Percentiles rank a stretch among this genome's conserved stretches.
phyloP scores from a whole-genome alignment of 2,797 vertebrate genomes.

The Alosa sapidissima region DNA sequence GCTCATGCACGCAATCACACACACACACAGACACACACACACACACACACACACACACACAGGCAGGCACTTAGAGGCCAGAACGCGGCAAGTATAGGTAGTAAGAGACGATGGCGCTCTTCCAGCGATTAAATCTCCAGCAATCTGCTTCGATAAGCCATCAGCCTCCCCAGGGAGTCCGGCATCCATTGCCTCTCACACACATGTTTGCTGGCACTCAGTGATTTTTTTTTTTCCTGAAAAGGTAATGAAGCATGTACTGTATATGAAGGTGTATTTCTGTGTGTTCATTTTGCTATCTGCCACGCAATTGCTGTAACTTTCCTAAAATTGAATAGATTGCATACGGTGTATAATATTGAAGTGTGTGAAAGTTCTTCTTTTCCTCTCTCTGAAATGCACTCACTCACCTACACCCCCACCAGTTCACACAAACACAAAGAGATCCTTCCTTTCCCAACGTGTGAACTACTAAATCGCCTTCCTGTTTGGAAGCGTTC shows the following conservation, averaged over 20 bases:
- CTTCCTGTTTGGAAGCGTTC: neutral
- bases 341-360: no score
- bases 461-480: neutral
- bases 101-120: neutral
- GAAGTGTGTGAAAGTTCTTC: neutral
- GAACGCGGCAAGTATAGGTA: neutral
- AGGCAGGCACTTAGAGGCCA: neutral
- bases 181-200: neutral
- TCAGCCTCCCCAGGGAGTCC: neutral
- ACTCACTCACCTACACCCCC: neutral
- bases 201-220: neutral
- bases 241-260: neutral
- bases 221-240: neutral
- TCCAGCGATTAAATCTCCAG: neutral
- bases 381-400: neutral
- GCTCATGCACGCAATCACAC: neutral
- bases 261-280: neutral
- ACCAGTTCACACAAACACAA: neutral
- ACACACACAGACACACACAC: neutral
- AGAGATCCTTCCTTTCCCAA: neutral
- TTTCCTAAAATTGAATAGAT: no score
- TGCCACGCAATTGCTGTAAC: no score
- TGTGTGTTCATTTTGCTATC: no score
- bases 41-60: neutral
- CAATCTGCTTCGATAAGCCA: neutral